Conservation (phyloP, 2,113 vertebrate genomes). For the Anas platyrhynchos region DNA sequence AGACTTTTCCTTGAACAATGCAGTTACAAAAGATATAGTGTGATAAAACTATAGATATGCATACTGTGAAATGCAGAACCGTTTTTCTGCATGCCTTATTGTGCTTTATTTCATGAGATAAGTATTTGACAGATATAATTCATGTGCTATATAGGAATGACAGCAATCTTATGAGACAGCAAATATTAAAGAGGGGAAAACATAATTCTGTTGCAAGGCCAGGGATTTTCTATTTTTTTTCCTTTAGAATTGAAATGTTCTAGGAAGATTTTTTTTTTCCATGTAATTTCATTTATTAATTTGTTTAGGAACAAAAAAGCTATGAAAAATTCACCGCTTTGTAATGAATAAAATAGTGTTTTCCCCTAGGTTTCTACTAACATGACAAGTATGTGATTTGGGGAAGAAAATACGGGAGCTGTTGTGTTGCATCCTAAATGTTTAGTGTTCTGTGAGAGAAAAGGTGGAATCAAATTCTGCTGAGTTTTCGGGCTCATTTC, state of each 20-base stretch:
- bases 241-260: not conserved
- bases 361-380: not conserved
- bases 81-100: not conserved
- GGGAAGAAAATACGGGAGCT: not conserved
- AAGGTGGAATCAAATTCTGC: not conserved
- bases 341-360: not conserved
- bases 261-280: not conserved
- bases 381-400: not conserved
- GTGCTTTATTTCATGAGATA: not conserved
- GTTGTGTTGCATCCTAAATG: not conserved
- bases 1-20: not conserved
- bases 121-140: not conserved
- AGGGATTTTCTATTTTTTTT: not conserved
- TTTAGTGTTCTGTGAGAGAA: not conserved
- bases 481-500: not conserved
- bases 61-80: not conserved
- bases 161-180: not conserved
- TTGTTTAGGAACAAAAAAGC: not conserved
- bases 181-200: not conserved
- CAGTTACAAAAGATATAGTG: not conserved
- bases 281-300: not conserved
- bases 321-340: not conserved
- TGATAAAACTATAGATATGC: not conserved
- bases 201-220: not conserved
- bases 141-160: not conserved